phyloP scores from a whole-genome alignment of 2,113 vertebrate species.

The Craseonycteris thonglongyai region DNA sequence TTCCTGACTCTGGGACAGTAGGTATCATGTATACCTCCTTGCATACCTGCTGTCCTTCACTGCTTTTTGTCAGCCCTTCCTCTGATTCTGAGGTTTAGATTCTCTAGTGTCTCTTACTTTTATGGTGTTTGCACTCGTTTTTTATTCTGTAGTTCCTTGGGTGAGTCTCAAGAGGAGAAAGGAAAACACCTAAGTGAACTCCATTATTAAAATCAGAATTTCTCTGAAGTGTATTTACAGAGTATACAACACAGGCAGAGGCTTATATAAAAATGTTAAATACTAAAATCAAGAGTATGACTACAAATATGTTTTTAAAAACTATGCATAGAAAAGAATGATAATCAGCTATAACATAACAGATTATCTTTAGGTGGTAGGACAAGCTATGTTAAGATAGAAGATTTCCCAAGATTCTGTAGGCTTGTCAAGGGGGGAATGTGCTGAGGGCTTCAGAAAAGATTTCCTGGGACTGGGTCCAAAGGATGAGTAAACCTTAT shows the following conservation, averaged over 20 bases:
- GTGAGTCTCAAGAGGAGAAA: neutral
- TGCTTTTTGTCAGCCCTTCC: neutral
- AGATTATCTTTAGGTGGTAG: neutral
- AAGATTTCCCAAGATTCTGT: neutral
- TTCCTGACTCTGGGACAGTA: neutral
- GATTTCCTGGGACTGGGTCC: neutral
- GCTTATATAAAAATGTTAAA: neutral
- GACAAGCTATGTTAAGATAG: neutral
- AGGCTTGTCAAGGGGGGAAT: neutral
- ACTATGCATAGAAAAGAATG: neutral
- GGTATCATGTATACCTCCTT: neutral
- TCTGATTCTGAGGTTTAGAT: neutral
- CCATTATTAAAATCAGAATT: neutral
- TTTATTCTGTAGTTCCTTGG: neutral
- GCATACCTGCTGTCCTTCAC: neutral
- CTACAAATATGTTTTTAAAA: neutral
- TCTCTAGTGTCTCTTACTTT: neutral
- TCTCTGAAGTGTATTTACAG: neutral
- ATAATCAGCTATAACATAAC: neutral
- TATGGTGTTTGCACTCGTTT: neutral
- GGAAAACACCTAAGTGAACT: neutral
- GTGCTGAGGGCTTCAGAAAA: neutral
- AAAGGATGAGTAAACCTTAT: neutral
- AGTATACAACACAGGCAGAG: neutral
- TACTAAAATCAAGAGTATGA: neutral